These are phyloP conservation scores for Hyles vespertilio DNA, from an alignment of 1,140 invertebrate species.

Conservation along the genomic window DNA sequence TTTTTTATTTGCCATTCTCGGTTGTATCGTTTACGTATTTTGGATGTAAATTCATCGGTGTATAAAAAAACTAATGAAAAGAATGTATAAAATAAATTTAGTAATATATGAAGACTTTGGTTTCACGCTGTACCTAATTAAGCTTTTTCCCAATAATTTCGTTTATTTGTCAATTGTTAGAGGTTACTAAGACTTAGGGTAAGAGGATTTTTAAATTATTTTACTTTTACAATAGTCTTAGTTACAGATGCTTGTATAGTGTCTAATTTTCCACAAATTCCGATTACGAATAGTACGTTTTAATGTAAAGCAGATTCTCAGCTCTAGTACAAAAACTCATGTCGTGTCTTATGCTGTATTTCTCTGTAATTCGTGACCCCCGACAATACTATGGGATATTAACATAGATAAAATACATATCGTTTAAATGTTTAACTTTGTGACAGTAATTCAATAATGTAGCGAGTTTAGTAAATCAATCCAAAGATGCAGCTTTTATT, in stretches of 20 bases:
- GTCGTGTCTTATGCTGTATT: slow-evolving; percentile 38
- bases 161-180: slow-evolving; percentile 44
- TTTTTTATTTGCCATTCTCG: slow-evolving; percentile 52
- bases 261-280: slow-evolving; percentile 3
- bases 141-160: slow-evolving; percentile 17
- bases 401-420: slow-evolving; percentile 59
- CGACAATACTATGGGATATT: slow-evolving; percentile 15
- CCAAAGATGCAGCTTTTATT: slow-evolving; percentile 71
- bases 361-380: not conserved
- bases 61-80: slow-evolving; percentile 55
- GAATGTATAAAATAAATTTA: slow-evolving; percentile 60
- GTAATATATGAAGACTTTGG: slow-evolving; percentile 36
- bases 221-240: slow-evolving; percentile 3
- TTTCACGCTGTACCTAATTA: slow-evolving; percentile 6
- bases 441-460: slow-evolving; percentile 62
- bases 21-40: slow-evolving; percentile 30
- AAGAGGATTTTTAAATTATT: slow-evolving; percentile 13
- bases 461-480: slow-evolving; percentile 33
- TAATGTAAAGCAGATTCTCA: slow-evolving; percentile 18
- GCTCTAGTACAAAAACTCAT: slow-evolving; percentile 47
- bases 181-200: slow-evolving; percentile 22
- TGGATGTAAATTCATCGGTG: slow-evolving; percentile 48
- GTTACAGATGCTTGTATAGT: not conserved
- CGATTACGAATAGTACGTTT: not conserved
- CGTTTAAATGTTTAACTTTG: slow-evolving; percentile 57